These are phyloP conservation scores for Gasterosteus nipponicus DNA, from an alignment of 2,113 vertebrate genomes.

Conservation along the genomic window DNA sequence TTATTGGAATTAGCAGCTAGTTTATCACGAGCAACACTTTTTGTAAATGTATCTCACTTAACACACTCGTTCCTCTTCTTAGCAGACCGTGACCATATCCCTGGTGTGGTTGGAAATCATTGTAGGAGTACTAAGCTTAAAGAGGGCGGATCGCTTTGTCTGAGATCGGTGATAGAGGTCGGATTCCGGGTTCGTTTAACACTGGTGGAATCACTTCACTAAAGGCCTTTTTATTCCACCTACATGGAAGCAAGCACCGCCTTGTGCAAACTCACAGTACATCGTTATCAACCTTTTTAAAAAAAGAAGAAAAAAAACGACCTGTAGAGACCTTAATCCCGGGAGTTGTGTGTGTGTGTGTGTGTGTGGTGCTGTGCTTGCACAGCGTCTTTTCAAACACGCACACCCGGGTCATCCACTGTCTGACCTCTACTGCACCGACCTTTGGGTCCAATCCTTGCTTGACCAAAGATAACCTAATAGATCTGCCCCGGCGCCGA, in stretches of 20 bases:
- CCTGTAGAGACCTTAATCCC: slow-evolving; percentile 57
- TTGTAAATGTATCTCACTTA: slow-evolving; percentile 16
- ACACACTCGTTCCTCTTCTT: slow-evolving; percentile 40
- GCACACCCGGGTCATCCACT: slow-evolving; percentile 51
- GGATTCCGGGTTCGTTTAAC: slow-evolving; percentile 8
- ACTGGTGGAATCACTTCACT: slow-evolving; percentile 39
- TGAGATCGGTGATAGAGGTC: slow-evolving; percentile 7
- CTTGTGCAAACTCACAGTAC: slow-evolving; percentile 44
- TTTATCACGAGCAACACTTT: slow-evolving; percentile 25
- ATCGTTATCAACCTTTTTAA: slow-evolving; percentile 22
- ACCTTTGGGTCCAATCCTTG: slow-evolving; percentile 64
- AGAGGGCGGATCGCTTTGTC: slow-evolving; percentile 22
- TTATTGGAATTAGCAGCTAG: slow-evolving; percentile 43
- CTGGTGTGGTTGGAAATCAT: slow-evolving; percentile 14
- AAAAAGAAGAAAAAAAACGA: slow-evolving; percentile 42
- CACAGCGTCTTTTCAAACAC: slow-evolving; percentile 43
- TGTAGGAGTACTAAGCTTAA: slow-evolving; percentile 18
- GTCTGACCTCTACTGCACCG: slow-evolving; percentile 47
- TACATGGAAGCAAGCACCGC: slow-evolving; percentile 6
- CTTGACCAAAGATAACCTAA: slow-evolving; percentile 83
- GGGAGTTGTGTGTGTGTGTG: slow-evolving; percentile 2
- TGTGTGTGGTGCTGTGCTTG: neutral
- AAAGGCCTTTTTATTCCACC: slow-evolving; percentile 47
- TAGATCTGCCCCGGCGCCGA: slow-evolving; percentile 59
- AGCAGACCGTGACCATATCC: slow-evolving; percentile 39